Percentiles rank a stretch among this genome's conserved stretches.
phyloP scores from a whole-genome alignment of 2,797 vertebrate genomes.

The Novumbra hubbsi region DNA sequence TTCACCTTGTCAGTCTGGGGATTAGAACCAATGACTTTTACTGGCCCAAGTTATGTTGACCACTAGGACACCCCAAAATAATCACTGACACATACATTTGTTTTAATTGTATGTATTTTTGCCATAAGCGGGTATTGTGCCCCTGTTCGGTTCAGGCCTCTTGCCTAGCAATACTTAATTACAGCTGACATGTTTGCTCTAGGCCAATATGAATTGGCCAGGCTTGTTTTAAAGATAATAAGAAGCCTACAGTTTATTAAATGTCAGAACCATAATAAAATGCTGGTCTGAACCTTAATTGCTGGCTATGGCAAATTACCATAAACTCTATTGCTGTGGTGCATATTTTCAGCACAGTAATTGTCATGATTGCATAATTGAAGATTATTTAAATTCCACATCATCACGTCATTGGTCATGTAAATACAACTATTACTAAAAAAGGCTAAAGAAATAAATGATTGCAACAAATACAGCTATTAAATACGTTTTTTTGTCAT shows the following conservation, averaged over 20 bases:
- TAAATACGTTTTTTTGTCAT: not conserved
- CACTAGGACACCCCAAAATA: too few relatives aligned
- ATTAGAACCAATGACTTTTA: too few relatives aligned
- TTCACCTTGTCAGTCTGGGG: too few relatives aligned
- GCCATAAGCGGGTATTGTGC: not conserved
- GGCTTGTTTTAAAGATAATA: not conserved
- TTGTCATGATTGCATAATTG: conserved; percentile 8
- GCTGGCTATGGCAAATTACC: conserved; percentile 12
- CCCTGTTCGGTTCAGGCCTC: not conserved
- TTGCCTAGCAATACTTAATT: not conserved
- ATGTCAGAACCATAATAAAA: not conserved
- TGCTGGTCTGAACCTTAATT: not conserved
- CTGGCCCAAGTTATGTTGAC: too few relatives aligned
- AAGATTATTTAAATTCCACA: conserved; percentile 20
- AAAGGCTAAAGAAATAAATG: too few relatives aligned
- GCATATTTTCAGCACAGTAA: conserved; percentile 25
- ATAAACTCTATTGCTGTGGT: conserved; percentile 3
- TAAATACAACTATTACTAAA: conserved; percentile 24
- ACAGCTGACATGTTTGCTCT: not conserved
- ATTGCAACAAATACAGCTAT: too few relatives aligned
- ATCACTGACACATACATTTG: conserved; percentile 10
- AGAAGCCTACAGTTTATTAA: not conserved
- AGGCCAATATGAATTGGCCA: not conserved
- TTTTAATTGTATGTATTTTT: conserved; percentile 9
- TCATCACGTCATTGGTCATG: conserved; percentile 29